Base-by-base conservation (phyloP, 2,797 vertebrate species). In the Spinus pinus region DNA sequence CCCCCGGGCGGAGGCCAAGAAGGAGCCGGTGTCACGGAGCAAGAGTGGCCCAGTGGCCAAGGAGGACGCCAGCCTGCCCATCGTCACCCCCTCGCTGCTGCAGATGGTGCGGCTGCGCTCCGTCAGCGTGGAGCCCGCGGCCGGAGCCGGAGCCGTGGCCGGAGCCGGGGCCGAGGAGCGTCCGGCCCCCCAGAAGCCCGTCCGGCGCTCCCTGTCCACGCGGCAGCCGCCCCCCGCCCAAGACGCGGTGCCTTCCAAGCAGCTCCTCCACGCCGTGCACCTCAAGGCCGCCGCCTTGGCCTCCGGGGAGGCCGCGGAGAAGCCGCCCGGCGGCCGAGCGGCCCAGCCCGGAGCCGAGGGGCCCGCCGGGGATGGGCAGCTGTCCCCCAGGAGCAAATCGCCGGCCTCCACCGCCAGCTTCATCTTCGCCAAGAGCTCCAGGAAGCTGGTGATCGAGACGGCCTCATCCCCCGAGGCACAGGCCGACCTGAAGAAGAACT, bases 91-190 rank as follows among this genome's bases (percentile, higher is more conserved):
- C 7, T 99, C 99, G 1, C 97, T 99, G 89, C 98, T 99, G 95
- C 99, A 99, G 96, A 99, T 99, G 99, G 99, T 99, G 73, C 98
- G 99, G 39, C 98, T 99, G 64, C 98, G 99, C 93, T 99, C 99
- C 1, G 98, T 99, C 70, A 98, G 94, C 77, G 98, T 98, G 95
- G 98, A 97, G 15, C 57, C 95, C 1, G 42, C 86, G 0, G 12
- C 95, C 2, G 62, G 50, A 35, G 12, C 95, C 2, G 62, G 50
- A 33, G 35, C 95, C 2, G 61, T 39, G 44, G 33, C 96, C 51
- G 46, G 39, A 0, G 28, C 73, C 51, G 44, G 53, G 2, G 14
- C 89, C 1, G 97, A 98, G 62, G 97, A 98, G 62, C 73, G 71
- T 3, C 12, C 14, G 1, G 94, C 70, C 8, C 96, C 94, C 24